A percentile compares a stretch with the other conserved stretches of the same genome.
phyloP scores from a whole-genome alignment of 2,797 vertebrate genomes.

The Clarias laeviceps region DNA sequence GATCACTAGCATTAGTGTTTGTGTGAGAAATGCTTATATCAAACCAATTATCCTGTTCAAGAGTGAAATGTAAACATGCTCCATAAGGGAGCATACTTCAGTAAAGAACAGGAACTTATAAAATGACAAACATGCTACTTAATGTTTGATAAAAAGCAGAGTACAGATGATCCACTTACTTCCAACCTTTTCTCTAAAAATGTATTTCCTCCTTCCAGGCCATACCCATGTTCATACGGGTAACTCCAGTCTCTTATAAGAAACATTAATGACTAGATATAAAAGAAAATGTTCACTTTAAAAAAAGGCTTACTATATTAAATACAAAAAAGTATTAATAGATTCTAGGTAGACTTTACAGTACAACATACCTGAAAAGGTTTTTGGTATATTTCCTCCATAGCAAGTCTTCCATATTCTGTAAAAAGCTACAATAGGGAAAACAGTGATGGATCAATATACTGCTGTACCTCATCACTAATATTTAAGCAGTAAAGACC shows the following conservation, averaged over 20 bases:
- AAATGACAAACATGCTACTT: neutral
- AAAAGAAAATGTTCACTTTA: neutral
- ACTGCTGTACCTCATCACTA: neutral
- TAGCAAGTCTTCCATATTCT: constrained; percentile 94
- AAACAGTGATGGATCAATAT: neutral
- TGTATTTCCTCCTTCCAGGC: constrained; percentile 83
- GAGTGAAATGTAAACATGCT: neutral
- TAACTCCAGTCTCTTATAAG: constrained; percentile 98
- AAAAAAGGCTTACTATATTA: neutral
- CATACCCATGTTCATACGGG: constrained; percentile 91
- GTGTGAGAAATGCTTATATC: neutral
- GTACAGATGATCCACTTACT: constrained; percentile 67
- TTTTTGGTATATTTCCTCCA: constrained; percentile 95
- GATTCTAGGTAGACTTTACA: too few species aligned
- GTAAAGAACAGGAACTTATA: neutral
- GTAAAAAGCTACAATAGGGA: constrained; percentile 86
- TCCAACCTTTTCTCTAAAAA: constrained; percentile 91
- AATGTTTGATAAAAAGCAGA: neutral
- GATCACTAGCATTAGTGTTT: neutral
- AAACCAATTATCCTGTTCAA: neutral
- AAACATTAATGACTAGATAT: constrained; percentile 91
- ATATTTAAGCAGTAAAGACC: neutral
- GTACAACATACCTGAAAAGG: constrained; percentile 89
- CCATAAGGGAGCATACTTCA: neutral
- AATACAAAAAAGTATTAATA: neutral